Evolutionary conservation across 2,888 invertebrate species (phyloP), one percentile per base, ranked within the genome.

Genomic region (Cheilosia impressa): DNA sequence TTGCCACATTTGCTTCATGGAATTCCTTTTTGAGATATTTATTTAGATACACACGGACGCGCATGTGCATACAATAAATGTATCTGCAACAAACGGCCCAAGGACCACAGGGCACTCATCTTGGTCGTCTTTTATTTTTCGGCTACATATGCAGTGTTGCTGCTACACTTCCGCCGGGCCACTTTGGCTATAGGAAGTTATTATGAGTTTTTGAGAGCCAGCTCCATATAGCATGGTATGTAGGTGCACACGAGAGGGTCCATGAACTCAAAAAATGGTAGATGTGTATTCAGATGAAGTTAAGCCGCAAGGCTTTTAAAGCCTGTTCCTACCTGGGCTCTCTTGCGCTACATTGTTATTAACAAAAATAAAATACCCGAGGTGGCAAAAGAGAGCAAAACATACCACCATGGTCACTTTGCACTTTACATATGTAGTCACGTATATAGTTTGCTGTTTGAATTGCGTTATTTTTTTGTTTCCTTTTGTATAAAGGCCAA

Each of bases 331-430:
- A 81, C 66, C 81, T 82, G 65, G 43, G 72, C 68, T 78, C 73
- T 69, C 73, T 69, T 82, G 73, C 77, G 65, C 87, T 87, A 87
- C 87, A 87, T 87, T 87, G 77, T 87, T 87, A 87, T 87, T 87
- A 87, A 82, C 87, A 82, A 87, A 87, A 82, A 87, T 87, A 87
- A 87, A 87, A 82, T 82, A 87, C 87, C 87, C 82, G 77, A 82
- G 80, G 87, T 82, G 76, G 66, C 63, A 66, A 66, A 62, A 71
- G 71, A 72, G 76, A 85, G 62, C 76, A 85, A 81, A 85, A 85
- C 76, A 24, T 68, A 72, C 76, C 81, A 85, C 76, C 81, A 85
- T 72, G 85, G 85, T 81, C 85, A 85, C 76, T 72, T 65, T 79
- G 79, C 79, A 73, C 73, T 73, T 65, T 69, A 73, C 77, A 83